Conservation (phyloP, 37 sponge, comb jelly and placozoan species). For the Beroe forskalii region DNA sequence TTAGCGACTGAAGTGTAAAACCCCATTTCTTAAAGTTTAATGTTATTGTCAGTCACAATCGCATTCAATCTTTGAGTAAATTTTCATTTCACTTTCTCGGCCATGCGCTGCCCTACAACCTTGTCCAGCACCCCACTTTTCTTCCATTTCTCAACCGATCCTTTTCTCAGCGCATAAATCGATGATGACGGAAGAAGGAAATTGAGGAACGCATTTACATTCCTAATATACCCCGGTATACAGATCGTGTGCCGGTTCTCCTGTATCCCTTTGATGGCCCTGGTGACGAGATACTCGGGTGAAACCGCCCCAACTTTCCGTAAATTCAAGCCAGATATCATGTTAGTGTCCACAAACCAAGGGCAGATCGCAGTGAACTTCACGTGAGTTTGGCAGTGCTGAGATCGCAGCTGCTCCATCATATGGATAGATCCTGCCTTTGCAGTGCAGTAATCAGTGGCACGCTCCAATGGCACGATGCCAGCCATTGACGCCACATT, state of each 20-base stretch:
- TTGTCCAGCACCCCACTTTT: neutral
- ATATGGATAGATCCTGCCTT: conserved; percentile 45
- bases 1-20: no score
- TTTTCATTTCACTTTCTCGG: neutral
- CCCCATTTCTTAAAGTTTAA: no score
- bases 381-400: neutral
- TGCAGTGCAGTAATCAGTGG: conserved; percentile 38
- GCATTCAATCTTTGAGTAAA: no score
- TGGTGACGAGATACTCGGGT: neutral
- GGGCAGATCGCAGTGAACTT: conserved; percentile 60
- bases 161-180: neutral
- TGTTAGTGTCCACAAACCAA: conserved; percentile 16
- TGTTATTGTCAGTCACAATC: no score
- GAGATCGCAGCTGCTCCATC: neutral
- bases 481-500: conserved; percentile 46
- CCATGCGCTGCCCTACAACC: neutral
- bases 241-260: neutral
- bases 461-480: neutral
- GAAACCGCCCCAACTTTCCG: neutral
- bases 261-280: neutral
- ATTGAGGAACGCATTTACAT: neutral
- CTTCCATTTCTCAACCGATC: neutral
- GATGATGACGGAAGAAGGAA: neutral
- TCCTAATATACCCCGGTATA: neutral
- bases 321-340: neutral